A percentile compares a stretch with the other conserved stretches of the same genome.
These are phyloP conservation scores for Tenthredo scrophulariae DNA, from an alignment of 2,888 invertebrate genomes.

Conservation along the genomic window DNA sequence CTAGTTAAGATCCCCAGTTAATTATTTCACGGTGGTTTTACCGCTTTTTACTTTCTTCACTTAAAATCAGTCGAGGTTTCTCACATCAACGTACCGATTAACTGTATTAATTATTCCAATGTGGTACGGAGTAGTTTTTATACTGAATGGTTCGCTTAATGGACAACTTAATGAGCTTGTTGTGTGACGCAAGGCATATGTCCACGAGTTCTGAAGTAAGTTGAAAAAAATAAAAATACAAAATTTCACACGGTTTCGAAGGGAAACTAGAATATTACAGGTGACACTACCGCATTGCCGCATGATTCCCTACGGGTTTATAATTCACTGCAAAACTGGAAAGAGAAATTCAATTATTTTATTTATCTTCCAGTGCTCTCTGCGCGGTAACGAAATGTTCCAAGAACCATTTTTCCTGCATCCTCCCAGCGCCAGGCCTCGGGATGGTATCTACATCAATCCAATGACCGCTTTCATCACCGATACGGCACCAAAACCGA, in stretches of 20 bases:
- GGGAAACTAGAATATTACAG: conserved; percentile 37
- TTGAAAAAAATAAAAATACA: not conserved
- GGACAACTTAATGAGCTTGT: conserved; percentile 1
- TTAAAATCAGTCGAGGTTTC: not conserved
- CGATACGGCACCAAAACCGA: conserved; percentile 68
- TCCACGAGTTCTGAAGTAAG: conserved; percentile 8
- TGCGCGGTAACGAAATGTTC: conserved; percentile 74
- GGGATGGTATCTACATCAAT: conserved; percentile 91
- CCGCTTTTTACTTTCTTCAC: not conserved
- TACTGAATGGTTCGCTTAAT: not conserved
- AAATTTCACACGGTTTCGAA: conserved; percentile 49
- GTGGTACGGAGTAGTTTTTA: conserved; percentile 1
- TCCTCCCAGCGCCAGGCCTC: conserved; percentile 79
- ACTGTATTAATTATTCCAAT: conserved; percentile 16
- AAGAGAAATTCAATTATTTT: not conserved
- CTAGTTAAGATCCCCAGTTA: not conserved
- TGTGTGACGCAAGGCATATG: conserved; percentile 16
- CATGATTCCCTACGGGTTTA: not conserved
- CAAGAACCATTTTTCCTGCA: conserved; percentile 77
- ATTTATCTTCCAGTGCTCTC: conserved; percentile 68
- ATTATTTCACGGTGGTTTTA: not conserved
- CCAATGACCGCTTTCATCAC: conserved; percentile 83
- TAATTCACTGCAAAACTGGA: not conserved
- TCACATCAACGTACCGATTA: not conserved
- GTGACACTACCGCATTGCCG: conserved; percentile 37